A percentile compares a stretch with the other conserved stretches of the same genome.
Conservation (phyloP, 2,888 invertebrate genomes). For the Capitulum mitella region DNA sequence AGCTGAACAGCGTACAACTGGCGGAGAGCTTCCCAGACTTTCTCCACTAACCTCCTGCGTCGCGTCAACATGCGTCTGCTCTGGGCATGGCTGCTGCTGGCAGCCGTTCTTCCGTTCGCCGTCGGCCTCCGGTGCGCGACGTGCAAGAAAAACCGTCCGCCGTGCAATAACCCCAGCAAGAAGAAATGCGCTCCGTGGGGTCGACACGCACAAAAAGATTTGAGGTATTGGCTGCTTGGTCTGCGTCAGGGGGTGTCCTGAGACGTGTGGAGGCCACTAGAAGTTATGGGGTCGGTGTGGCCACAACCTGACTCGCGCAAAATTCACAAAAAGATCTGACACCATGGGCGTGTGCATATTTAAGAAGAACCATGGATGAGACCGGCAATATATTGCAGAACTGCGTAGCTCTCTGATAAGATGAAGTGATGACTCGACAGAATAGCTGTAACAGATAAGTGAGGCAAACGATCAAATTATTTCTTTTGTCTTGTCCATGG, state of each 20-base stretch:
- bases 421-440: too few species aligned
- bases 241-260: not conserved
- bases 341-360: too few species aligned
- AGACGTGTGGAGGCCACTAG: conserved; percentile 33
- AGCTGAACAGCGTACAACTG: too few species aligned
- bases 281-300: conserved; percentile 33
- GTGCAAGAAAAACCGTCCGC: not conserved
- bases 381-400: too few species aligned
- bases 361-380: too few species aligned
- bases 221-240: not conserved
- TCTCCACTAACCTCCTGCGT: too few species aligned
- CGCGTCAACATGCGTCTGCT: not conserved
- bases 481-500: too few species aligned
- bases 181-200: not conserved
- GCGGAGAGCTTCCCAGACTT: too few species aligned
- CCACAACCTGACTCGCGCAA: conserved; percentile 29
- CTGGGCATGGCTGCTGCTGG: not conserved
- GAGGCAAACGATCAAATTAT: too few species aligned
- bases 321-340: too few species aligned
- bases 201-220: not conserved
- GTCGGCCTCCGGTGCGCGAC: not conserved
- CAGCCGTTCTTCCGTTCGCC: not conserved
- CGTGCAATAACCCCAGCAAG: not conserved
- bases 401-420: too few species aligned
- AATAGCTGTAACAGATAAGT: too few species aligned